phyloP scores from a whole-genome alignment of 2,797 vertebrate species.

The Menidia menidia region DNA sequence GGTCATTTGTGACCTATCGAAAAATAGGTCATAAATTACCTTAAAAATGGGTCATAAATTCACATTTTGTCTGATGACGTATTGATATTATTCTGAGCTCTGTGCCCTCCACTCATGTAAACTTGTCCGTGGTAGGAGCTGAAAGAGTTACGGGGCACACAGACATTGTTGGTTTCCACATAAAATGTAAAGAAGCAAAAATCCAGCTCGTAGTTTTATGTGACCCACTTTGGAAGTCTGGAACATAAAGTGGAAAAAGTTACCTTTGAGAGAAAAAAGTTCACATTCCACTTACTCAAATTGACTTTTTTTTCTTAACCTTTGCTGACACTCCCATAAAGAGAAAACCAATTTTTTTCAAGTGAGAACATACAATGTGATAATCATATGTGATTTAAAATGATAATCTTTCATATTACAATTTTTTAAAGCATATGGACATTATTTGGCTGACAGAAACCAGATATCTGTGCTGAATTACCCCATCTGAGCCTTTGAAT shows the following conservation, averaged over 20 bases:
- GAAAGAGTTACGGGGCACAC: constrained; percentile 25
- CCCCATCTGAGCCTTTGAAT: neutral
- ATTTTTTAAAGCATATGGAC: neutral
- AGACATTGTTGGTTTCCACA: constrained; percentile 52
- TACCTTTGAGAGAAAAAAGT: constrained; percentile 6
- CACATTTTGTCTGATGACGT: neutral
- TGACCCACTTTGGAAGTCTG: constrained; percentile 27
- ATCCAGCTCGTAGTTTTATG: constrained; percentile 35
- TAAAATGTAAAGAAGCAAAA: constrained; percentile 51
- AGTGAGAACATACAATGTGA: neutral
- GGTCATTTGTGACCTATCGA: neutral
- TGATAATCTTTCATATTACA: neutral
- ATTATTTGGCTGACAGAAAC: neutral
- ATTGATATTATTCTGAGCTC: constrained; percentile 9
- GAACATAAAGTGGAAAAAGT: constrained; percentile 41
- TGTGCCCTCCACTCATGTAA: neutral
- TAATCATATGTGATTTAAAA: too few species aligned
- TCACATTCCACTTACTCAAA: constrained; percentile 7
- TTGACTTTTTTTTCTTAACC: neutral
- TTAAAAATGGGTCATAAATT: neutral
- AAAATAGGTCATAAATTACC: neutral
- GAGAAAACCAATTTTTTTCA: neutral
- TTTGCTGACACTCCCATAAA: neutral
- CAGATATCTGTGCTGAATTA: neutral
- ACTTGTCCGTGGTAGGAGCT: constrained; percentile 20